Percentiles rank a stretch among this genome's conserved stretches.
These are phyloP conservation scores for Oenanthe oenanthe DNA, from an alignment of 2,113 vertebrate genomes.

Conservation along the genomic window DNA sequence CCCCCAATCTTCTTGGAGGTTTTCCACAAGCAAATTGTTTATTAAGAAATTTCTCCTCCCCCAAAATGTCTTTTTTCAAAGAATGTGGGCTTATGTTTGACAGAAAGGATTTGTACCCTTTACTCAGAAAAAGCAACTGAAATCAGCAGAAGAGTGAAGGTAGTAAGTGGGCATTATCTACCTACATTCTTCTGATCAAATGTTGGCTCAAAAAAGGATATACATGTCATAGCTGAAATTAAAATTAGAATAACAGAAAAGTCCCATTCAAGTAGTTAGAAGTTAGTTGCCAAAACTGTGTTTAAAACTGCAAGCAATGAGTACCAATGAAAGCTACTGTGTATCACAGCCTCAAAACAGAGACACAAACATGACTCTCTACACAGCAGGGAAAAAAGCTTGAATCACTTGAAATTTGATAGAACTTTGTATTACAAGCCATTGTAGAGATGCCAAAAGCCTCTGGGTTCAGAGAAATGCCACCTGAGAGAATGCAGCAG, in stretches of 20 bases:
- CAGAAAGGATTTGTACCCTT: background rate
- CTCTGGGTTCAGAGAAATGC: background rate
- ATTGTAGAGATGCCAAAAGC: background rate
- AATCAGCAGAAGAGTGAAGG: background rate
- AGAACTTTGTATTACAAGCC: background rate
- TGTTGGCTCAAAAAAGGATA: background rate
- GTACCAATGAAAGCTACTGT: background rate
- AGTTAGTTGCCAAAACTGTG: background rate
- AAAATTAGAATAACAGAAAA: background rate
- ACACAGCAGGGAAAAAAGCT: background rate
- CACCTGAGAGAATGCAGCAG: background rate
- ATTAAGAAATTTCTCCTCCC: background rate
- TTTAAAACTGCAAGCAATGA: slow-evolving; percentile 3
- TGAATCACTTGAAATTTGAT: background rate
- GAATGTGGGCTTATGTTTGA: background rate
- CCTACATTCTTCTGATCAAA: background rate
- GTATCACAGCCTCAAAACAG: background rate
- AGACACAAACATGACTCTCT: background rate
- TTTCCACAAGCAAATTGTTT: background rate
- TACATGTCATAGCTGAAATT: background rate
- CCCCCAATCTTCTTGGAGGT: background rate
- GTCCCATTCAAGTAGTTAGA: background rate
- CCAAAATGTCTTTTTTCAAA: background rate
- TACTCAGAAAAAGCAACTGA: background rate
- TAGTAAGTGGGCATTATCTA: background rate